Conservation (phyloP, 2,888 invertebrate species). For the Macrostomum cliftonense region DNA sequence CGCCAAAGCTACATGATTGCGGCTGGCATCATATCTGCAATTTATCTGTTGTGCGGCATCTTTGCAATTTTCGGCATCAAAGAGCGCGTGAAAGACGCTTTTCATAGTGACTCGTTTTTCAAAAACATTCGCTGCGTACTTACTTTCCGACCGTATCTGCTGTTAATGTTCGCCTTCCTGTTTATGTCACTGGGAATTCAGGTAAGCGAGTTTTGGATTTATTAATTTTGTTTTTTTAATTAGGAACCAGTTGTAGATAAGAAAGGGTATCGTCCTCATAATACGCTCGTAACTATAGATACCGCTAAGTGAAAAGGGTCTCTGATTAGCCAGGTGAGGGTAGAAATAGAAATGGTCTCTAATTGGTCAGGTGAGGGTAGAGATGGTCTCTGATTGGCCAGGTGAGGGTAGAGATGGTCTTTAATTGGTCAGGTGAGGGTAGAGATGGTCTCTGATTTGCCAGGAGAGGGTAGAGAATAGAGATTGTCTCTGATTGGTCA, state of each 20-base stretch:
- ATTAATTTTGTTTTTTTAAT: background rate
- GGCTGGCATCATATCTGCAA: constrained; percentile 17
- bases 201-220: constrained; percentile 14
- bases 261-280: too few relatives aligned
- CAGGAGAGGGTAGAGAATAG: too few relatives aligned
- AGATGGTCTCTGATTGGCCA: too few relatives aligned
- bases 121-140: constrained; percentile 19
- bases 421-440: too few relatives aligned
- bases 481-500: too few relatives aligned
- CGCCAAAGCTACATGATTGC: constrained; percentile 21
- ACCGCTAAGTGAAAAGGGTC: too few relatives aligned
- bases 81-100: constrained; percentile 16
- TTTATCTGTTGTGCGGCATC: constrained; percentile 20
- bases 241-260: background rate
- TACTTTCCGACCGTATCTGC: constrained; percentile 22
- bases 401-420: too few relatives aligned
- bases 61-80: constrained; percentile 21
- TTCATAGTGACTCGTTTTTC: constrained; percentile 16
- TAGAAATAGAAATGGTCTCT: too few relatives aligned
- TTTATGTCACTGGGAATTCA: constrained; percentile 23
- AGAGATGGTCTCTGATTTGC: too few relatives aligned
- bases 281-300: too few relatives aligned
- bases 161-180: constrained; percentile 20
- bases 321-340: too few relatives aligned
- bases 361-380: too few relatives aligned